phyloP scores from a whole-genome alignment of 2,797 vertebrate species.

The Valencia hispanica region DNA sequence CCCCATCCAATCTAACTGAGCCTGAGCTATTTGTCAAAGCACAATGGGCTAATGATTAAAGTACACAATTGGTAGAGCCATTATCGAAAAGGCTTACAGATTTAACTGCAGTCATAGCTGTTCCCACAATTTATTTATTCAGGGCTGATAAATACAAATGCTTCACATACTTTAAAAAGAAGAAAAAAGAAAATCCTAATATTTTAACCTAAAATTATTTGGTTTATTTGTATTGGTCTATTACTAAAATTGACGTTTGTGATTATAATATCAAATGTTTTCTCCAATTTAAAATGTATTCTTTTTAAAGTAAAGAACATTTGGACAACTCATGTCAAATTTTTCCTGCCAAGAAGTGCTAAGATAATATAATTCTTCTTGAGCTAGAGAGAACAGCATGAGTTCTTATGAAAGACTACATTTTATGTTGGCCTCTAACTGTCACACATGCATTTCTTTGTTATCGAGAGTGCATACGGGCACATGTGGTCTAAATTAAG shows the following conservation, averaged over 20 bases:
- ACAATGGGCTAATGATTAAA: too few relatives aligned
- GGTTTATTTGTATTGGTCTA: not conserved
- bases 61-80: too few relatives aligned
- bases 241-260: not conserved
- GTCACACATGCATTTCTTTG: conserved; percentile 48
- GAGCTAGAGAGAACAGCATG: conserved; percentile 9
- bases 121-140: too few relatives aligned
- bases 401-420: conserved; percentile 31
- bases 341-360: not conserved
- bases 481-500: conserved; percentile 72
- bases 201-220: not conserved
- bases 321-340: not conserved
- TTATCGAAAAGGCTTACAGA: too few relatives aligned
- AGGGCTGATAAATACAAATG: too few relatives aligned
- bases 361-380: not conserved
- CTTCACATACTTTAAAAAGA: too few relatives aligned
- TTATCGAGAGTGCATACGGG: conserved; percentile 44
- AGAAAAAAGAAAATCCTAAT: not conserved
- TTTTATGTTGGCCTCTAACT: conserved; percentile 36
- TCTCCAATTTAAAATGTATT: not conserved
- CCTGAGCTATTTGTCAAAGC: too few relatives aligned
- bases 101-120: too few relatives aligned
- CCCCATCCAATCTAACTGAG: too few relatives aligned
- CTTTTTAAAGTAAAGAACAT: not conserved
- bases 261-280: not conserved